phyloP scores from a whole-genome alignment of 2,113 vertebrate species.

The human region GRCh38 chr19:18254501-18255000 shows the following conservation, averaged over 20 bases:
- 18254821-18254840: neutral
- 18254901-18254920: neutral
- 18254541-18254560: neutral
- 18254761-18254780: neutral
- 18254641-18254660: neutral
- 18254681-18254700: neutral
- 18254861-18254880: rapidly evolving
- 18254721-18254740: neutral
- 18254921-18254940: neutral
- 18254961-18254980: neutral
- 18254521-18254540: neutral
- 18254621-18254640: neutral
- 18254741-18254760: neutral
- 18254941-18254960: neutral
- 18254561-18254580: neutral
- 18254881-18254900: too few species aligned
- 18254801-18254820: neutral
- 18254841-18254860: neutral
- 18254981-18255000: neutral
- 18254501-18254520: neutral
- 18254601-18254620: too few species aligned
- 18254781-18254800: neutral
- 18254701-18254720: neutral
- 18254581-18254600: neutral
- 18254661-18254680: neutral